Evolutionary conservation across 2,113 vertebrate species (phyloP).

Genomic region (Tupaia chinensis): DNA sequence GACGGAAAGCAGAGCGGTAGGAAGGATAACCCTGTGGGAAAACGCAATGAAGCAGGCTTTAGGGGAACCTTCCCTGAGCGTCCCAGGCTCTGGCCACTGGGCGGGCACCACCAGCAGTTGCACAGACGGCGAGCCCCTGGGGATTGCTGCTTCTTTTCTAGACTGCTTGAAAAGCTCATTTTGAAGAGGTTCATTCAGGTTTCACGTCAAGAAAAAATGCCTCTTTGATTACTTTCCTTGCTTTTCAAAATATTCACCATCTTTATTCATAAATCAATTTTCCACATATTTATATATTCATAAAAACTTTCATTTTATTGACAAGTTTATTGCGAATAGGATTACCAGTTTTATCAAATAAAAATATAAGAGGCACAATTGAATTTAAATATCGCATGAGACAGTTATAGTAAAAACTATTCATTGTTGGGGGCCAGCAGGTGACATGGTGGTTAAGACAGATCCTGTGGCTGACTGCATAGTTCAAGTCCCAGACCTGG

Average conservation of each 20-base stretch:
- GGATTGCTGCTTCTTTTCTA: neutral
- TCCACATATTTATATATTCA: neutral
- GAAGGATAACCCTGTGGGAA: neutral
- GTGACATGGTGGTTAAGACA: no score
- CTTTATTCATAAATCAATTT: neutral
- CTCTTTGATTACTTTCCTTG: neutral
- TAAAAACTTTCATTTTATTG: neutral
- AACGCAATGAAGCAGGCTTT: neutral
- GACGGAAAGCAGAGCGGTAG: neutral
- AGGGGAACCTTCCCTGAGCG: neutral
- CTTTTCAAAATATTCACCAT: slow-evolving; percentile 31
- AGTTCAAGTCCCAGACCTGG: no score
- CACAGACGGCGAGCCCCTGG: neutral
- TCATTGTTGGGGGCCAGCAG: no score
- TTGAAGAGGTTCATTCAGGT: neutral
- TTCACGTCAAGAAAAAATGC: neutral
- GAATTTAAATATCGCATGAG: neutral
- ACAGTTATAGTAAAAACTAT: neutral
- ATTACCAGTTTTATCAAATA: neutral
- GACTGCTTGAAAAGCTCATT: neutral
- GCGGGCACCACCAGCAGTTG: neutral
- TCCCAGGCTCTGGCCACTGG: neutral
- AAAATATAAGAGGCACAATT: neutral
- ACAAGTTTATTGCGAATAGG: neutral
- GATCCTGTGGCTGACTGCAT: no score